Evolutionary conservation across 1,140 invertebrate species (phyloP).

Genomic region (Zaprionus camerounensis): DNA sequence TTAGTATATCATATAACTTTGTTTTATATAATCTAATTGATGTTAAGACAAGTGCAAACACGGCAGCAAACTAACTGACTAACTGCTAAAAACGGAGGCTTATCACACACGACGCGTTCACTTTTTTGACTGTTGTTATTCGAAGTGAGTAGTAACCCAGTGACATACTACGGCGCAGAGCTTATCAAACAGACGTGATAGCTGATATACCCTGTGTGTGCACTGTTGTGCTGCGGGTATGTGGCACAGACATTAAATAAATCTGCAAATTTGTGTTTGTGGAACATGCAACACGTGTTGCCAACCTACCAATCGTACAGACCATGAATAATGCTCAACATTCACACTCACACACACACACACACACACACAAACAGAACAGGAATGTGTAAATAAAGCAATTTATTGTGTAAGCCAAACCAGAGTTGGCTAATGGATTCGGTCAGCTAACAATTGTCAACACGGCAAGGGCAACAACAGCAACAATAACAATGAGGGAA

Average conservation of each 20-base stretch:
- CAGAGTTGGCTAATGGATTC: conserved; percentile 40
- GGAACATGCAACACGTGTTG: conserved; percentile 56
- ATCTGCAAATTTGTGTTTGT: conserved; percentile 37
- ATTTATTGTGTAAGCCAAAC: conserved; percentile 43
- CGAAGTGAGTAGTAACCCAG: conserved; percentile 15
- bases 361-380: conserved; percentile 6
- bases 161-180: conserved; percentile 3
- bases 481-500: background rate
- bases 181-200: conserved; percentile 1
- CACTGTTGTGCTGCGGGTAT: background rate
- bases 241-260: conserved; percentile 16
- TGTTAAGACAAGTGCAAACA: conserved; percentile 1
- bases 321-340: conserved; percentile 38
- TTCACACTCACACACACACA: conserved; percentile 7
- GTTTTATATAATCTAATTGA: conserved; percentile 9
- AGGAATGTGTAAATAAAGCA: conserved; percentile 37
- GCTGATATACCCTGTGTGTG: background rate
- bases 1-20: conserved; percentile 1
- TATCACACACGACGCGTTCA: background rate
- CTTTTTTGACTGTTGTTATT: background rate
- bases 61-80: background rate
- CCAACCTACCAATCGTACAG: conserved; percentile 5
- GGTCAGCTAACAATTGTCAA: conserved; percentile 35
- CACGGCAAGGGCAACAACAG: conserved; percentile 1
- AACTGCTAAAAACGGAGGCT: background rate